A percentile compares a stretch with the other conserved stretches of the same genome.
Conservation (phyloP, 2,113 vertebrate species). For the Heterotilapia buettikoferi region DNA sequence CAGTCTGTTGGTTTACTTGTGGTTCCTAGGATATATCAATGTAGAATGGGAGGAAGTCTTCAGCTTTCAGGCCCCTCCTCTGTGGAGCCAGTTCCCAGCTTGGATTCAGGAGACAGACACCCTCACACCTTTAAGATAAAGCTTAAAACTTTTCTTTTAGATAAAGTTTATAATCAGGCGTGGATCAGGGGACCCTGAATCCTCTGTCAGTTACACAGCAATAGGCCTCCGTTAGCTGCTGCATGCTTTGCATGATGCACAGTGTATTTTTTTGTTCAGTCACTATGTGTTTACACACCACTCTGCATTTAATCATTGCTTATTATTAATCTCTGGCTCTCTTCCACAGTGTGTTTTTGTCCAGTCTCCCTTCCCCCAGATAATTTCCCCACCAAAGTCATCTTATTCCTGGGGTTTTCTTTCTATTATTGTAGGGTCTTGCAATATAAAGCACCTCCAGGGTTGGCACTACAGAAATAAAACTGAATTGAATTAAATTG, state of each 20-base stretch:
- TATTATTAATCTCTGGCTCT: neutral
- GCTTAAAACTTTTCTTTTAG: neutral
- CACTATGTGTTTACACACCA: neutral
- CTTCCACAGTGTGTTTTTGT: neutral
- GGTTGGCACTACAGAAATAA: neutral
- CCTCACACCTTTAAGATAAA: neutral
- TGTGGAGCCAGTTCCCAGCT: neutral
- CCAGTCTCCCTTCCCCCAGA: neutral
- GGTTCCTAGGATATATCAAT: neutral
- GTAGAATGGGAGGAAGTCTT: neutral
- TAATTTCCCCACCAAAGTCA: neutral
- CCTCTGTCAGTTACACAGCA: too few species aligned
- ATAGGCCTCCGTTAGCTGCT: neutral
- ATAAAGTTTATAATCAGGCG: neutral
- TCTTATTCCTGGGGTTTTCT: neutral
- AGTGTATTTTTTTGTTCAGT: neutral
- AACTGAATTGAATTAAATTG: neutral
- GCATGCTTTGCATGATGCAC: neutral
- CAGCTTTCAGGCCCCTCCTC: neutral
- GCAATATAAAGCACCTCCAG: neutral
- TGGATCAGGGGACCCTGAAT: neutral
- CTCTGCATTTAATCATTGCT: neutral
- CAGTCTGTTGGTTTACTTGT: neutral
- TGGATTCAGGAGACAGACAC: neutral
- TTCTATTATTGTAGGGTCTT: neutral